Percentiles rank a stretch among this genome's conserved stretches.
Conservation (phyloP, 2,113 vertebrate species). For the Eupsittula cactorum region DNA sequence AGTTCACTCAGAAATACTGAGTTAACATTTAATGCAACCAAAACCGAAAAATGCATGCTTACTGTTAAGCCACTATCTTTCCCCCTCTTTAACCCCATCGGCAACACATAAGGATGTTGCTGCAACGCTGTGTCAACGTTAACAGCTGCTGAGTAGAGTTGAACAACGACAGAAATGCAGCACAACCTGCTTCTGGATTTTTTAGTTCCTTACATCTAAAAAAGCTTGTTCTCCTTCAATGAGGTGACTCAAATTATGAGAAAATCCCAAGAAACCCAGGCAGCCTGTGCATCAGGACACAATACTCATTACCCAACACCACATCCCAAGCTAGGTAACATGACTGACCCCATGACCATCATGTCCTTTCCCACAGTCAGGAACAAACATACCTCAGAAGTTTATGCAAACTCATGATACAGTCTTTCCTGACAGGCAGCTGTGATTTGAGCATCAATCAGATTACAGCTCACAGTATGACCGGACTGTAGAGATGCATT, state of each 20-base stretch:
- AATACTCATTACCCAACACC: not conserved
- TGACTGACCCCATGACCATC: not conserved
- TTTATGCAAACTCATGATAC: not conserved
- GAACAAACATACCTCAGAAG: not conserved
- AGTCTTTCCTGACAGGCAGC: not conserved
- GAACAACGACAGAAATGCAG: not conserved
- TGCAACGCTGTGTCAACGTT: not conserved
- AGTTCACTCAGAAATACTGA: not conserved
- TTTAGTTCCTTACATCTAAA: not conserved
- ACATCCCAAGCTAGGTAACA: not conserved
- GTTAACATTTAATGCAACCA: not conserved
- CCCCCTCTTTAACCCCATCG: not conserved
- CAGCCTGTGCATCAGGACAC: not conserved
- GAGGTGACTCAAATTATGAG: not conserved
- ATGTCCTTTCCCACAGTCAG: not conserved
- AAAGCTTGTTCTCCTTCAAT: not conserved
- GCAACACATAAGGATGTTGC: rapidly evolving
- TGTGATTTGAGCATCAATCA: not conserved
- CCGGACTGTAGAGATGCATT: not conserved
- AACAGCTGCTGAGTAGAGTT: not conserved
- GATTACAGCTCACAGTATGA: not conserved
- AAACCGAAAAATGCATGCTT: not conserved
- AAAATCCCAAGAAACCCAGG: not conserved
- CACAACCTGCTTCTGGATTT: not conserved
- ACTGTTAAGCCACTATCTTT: not conserved